These are phyloP conservation scores for Pelusios castaneus DNA, from an alignment of 2,113 vertebrate species.

Conservation along the genomic window DNA sequence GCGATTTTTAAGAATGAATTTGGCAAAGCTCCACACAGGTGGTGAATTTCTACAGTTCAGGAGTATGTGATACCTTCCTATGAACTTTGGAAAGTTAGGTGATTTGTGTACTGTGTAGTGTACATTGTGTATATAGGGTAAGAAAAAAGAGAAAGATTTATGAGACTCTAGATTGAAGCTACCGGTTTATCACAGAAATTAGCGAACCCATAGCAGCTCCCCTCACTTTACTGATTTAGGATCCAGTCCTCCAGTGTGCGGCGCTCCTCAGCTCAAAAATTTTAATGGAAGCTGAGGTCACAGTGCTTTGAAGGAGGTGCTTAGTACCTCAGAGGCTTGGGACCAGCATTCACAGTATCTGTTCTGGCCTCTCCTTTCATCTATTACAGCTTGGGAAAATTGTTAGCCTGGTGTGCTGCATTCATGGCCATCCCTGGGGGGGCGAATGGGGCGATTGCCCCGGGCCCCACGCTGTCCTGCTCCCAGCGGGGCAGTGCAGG, in stretches of 20 bases:
- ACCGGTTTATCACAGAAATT: background rate
- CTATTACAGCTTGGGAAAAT: background rate
- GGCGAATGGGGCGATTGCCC: too few relatives aligned
- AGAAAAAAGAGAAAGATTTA: background rate
- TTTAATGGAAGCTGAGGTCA: background rate
- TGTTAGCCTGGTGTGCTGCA: background rate
- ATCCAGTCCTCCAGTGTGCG: background rate
- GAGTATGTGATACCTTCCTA: background rate
- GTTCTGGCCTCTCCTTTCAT: background rate
- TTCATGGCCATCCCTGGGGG: too few relatives aligned
- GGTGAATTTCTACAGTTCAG: background rate
- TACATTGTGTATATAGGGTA: background rate
- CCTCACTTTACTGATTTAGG: background rate
- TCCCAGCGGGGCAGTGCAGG: too few relatives aligned
- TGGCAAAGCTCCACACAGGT: background rate
- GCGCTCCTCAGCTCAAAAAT: background rate
- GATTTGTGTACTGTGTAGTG: background rate
- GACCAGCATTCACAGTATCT: background rate
- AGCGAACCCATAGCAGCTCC: background rate
- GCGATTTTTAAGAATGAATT: background rate
- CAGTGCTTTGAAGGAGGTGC: background rate
- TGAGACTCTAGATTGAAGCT: background rate
- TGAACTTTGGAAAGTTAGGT: background rate
- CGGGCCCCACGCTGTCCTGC: too few relatives aligned
- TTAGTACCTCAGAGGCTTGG: background rate